Evolutionary conservation across 92 coral and sea anemone species (phyloP), one percentile per base, ranked within the genome.

Genomic region (Parazoanthus atlanticus): DNA sequence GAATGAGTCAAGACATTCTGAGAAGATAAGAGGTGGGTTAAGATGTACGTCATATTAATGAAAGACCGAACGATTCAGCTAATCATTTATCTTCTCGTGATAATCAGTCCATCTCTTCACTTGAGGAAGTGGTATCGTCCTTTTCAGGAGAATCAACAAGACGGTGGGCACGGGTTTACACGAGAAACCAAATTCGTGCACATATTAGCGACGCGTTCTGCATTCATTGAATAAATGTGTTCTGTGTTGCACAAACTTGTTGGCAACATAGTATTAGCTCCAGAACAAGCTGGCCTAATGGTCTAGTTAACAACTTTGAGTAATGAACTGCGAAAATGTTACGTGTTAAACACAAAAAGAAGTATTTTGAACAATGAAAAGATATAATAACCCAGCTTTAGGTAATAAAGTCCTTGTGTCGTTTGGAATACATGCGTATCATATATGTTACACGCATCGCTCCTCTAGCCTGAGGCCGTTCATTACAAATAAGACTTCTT

Each of bases 321-420:
- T 70, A 84, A 70, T 70, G 78, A 84, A 70, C 87, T 84, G 78
- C 65, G 41, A 71, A 43, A 84, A 70, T 74, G 26, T 84, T 47
- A 84, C 74, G 64, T 84, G 74, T 70, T 84, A 26, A 84, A 46
- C 56, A 70, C 41, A 72, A 47, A 83, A 69, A 46, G 43, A 84
- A 29, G 76, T 21, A 21, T 41, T 38, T 72, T 67, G 13, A 29
- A 83, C 78, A 67, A 69, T 40, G 43, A 71, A 46, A 66, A 65
- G 72, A 80, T 36, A 17, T 19, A 17, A 66, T 81, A 47, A 69
- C 78, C 26, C 78, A 70, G 77, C 34, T 47, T 84, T 26, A 43
- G 74, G 19, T 84, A 71, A 84, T 84, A 84, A 70, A 15, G 41
- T 69, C 61, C 30, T 70, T 43, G 40, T 43, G 65, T 41, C 40